phyloP scores from a whole-genome alignment of 2,797 vertebrate genomes.

The Threskiornis aethiopicus region DNA sequence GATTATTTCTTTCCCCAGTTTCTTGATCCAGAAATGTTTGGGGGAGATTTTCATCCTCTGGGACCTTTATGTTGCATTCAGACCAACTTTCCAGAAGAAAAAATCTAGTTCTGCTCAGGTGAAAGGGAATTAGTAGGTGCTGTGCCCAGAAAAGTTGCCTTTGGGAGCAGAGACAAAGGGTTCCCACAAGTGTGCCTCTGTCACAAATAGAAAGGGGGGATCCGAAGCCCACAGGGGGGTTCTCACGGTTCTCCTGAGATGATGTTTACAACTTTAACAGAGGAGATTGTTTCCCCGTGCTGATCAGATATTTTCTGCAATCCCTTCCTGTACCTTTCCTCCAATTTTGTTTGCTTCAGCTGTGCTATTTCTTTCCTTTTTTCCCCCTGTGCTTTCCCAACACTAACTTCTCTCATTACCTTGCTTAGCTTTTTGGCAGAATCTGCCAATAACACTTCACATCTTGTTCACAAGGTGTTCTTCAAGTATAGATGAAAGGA shows the following conservation, averaged over 20 bases:
- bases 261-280: not conserved
- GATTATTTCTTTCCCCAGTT: not conserved
- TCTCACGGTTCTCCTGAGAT: not conserved
- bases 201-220: not conserved
- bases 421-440: not conserved
- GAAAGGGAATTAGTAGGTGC: not conserved
- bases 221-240: not conserved
- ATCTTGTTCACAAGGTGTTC: not conserved
- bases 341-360: not conserved
- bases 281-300: not conserved
- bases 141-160: not conserved
- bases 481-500: not conserved
- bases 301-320: not conserved
- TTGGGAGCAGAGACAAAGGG: not conserved
- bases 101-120: not conserved
- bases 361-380: not conserved
- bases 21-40: not conserved
- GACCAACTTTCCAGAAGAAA: not conserved
- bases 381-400: not conserved
- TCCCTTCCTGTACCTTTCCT: not conserved
- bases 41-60: not conserved
- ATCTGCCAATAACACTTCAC: not conserved
- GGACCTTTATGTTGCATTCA: not conserved
- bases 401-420: not conserved
- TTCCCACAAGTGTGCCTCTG: not conserved